A percentile compares a stretch with the other conserved stretches of the same genome.
phyloP scores from a whole-genome alignment of 2,888 invertebrate genomes.

The Pristionchus fissidentatus region DNA sequence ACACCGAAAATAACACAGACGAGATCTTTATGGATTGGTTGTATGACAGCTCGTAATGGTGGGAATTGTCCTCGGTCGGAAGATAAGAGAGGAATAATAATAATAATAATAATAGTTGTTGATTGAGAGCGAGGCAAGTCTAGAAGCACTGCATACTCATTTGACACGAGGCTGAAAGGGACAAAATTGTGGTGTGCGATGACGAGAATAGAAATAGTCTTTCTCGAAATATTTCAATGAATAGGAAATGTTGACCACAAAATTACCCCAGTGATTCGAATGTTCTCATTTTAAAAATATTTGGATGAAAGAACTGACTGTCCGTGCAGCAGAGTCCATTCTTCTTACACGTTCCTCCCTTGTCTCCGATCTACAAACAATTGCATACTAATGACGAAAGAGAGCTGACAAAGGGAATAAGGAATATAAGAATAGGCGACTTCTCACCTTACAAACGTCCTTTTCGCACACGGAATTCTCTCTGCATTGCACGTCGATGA shows the following conservation, averaged over 20 bases:
- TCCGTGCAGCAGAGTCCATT: slow-evolving; percentile 57
- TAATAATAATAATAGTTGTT: neutral
- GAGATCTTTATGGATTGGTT: slow-evolving; percentile 8
- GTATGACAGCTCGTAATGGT: neutral
- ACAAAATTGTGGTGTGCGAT: neutral
- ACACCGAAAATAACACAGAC: no score
- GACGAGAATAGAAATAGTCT: no score
- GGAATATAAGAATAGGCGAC: neutral
- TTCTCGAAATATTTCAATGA: no score
- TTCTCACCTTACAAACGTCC: slow-evolving; percentile 56
- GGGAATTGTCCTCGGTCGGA: neutral
- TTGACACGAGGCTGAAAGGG: slow-evolving; percentile 24
- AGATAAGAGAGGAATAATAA: neutral
- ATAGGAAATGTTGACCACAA: no score
- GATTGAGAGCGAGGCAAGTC: neutral
- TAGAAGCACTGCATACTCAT: slow-evolving; percentile 42
- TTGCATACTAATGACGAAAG: neutral
- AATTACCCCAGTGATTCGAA: no score
- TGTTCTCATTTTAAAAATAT: neutral
- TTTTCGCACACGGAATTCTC: slow-evolving; percentile 54
- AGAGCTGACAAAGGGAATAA: neutral
- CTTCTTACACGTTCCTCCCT: slow-evolving; percentile 53
- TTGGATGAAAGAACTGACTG: slow-evolving; percentile 35
- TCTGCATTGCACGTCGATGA: slow-evolving; percentile 54
- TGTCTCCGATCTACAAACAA: slow-evolving; percentile 51